These are phyloP conservation scores for Neodiprion pinetum DNA, from an alignment of 1,140 invertebrate species.

Conservation along the genomic window DNA sequence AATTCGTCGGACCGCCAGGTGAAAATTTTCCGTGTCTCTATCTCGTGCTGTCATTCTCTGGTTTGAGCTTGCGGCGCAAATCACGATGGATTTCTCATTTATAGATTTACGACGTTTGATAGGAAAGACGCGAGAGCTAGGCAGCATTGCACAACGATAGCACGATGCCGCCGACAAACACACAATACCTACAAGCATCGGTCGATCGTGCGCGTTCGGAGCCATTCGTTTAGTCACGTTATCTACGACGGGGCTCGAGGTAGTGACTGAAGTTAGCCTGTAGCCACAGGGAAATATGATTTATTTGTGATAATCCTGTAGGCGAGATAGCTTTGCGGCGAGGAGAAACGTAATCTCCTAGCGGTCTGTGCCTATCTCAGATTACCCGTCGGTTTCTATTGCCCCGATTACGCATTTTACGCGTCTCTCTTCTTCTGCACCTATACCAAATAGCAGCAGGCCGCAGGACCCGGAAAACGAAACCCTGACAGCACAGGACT, in stretches of 20 bases:
- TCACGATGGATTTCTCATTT: constrained; percentile 44
- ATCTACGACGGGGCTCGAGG: constrained; percentile 23
- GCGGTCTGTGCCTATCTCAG: constrained; percentile 40
- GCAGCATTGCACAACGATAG: constrained; percentile 41
- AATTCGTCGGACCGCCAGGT: no score
- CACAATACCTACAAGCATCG: constrained; percentile 24
- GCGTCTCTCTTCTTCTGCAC: constrained; percentile 29
- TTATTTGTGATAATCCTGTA: constrained; percentile 59
- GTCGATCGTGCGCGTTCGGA: not conserved
- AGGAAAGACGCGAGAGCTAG: constrained; percentile 9
- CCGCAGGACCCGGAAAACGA: no score
- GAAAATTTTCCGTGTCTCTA: no score
- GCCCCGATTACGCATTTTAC: constrained; percentile 54
- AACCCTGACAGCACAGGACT: no score
- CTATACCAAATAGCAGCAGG: not conserved
- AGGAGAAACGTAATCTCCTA: constrained; percentile 46
- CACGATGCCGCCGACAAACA: constrained; percentile 36
- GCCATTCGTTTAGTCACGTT: not conserved
- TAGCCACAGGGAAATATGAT: constrained; percentile 54
- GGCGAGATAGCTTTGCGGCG: constrained; percentile 56
- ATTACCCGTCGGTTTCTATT: constrained; percentile 52
- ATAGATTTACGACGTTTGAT: constrained; percentile 42
- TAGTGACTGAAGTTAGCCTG: constrained; percentile 20
- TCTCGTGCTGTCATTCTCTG: no score
- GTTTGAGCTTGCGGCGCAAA: constrained; percentile 26